Percentiles rank a stretch among this genome's conserved stretches.
These are phyloP conservation scores for Oceanodroma leucorhoa DNA, from an alignment of 2,797 vertebrate species.

Conservation along the genomic window DNA sequence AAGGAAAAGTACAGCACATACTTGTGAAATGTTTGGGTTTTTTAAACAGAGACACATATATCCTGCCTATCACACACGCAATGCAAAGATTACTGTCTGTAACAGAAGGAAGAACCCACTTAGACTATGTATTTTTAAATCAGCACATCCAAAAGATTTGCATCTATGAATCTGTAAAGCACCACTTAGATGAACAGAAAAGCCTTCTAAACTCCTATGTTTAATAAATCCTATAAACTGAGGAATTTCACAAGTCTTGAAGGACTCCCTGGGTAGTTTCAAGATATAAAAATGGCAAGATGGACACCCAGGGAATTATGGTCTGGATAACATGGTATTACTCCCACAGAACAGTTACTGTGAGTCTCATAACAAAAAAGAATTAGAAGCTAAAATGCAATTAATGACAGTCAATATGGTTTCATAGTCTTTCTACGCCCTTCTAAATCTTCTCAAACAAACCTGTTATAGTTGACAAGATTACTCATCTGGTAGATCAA, in stretches of 20 bases:
- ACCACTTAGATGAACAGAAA: background rate
- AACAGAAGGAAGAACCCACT: background rate
- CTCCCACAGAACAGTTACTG: background rate
- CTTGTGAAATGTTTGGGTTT: background rate
- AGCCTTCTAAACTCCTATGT: background rate
- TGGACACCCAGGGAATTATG: background rate
- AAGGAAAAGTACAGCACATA: background rate
- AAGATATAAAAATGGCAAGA: background rate
- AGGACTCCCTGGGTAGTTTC: background rate
- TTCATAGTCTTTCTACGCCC: background rate
- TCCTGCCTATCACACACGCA: rapidly evolving
- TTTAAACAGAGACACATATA: rapidly evolving
- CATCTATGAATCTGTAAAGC: background rate
- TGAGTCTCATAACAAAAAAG: background rate
- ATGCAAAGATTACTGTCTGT: background rate
- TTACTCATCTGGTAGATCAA: background rate
- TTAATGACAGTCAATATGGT: background rate
- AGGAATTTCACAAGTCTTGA: background rate
- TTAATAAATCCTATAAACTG: background rate
- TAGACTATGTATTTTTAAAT: background rate
- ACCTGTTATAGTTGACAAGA: background rate
- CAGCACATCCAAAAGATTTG: background rate
- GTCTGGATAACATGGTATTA: background rate
- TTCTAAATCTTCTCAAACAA: background rate
- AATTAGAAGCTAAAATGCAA: background rate